A percentile compares a stretch with the other conserved stretches of the same genome.
phyloP scores from a whole-genome alignment of 2,797 vertebrate species.

The Phoxinus dragarum region DNA sequence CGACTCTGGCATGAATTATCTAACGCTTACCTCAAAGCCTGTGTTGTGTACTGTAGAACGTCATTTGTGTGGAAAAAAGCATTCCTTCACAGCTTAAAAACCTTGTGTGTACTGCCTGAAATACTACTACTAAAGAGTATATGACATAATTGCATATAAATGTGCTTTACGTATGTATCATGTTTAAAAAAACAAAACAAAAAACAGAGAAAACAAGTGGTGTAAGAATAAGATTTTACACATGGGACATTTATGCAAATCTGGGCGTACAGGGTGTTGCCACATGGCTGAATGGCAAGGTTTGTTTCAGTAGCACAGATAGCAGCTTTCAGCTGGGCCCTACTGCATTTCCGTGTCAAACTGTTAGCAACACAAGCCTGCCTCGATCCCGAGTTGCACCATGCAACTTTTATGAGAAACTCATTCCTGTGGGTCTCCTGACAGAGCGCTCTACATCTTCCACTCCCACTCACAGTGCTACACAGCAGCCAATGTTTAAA shows the following conservation, averaged over 20 bases:
- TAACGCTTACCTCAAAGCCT: conserved; percentile 25
- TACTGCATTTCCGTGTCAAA: conserved; percentile 17
- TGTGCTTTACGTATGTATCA: not conserved
- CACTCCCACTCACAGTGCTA: conserved; percentile 36
- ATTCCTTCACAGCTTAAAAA: not conserved
- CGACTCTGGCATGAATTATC: conserved; percentile 35
- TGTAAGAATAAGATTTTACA: not conserved
- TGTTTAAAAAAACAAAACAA: not conserved
- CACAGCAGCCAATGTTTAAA: conserved; percentile 37
- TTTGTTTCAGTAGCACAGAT: conserved; percentile 53
- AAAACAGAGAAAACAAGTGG: not conserved
- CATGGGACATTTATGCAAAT: conserved; percentile 11
- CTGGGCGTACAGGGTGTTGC: not conserved
- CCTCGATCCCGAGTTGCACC: conserved; percentile 56
- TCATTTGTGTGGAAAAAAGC: conserved; percentile 25
- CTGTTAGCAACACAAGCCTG: conserved; percentile 43
- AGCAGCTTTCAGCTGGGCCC: conserved; percentile 56
- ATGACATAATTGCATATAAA: not conserved
- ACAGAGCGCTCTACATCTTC: conserved; percentile 63
- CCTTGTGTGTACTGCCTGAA: not conserved
- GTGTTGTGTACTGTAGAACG: not conserved
- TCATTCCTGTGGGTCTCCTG: conserved; percentile 69
- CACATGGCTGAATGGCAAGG: conserved; percentile 55
- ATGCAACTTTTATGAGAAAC: conserved; percentile 75
- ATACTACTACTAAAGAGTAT: not conserved